Evolutionary conservation across 2,797 vertebrate genomes (phyloP).

Genomic region (Syndactyla subalaris): DNA sequence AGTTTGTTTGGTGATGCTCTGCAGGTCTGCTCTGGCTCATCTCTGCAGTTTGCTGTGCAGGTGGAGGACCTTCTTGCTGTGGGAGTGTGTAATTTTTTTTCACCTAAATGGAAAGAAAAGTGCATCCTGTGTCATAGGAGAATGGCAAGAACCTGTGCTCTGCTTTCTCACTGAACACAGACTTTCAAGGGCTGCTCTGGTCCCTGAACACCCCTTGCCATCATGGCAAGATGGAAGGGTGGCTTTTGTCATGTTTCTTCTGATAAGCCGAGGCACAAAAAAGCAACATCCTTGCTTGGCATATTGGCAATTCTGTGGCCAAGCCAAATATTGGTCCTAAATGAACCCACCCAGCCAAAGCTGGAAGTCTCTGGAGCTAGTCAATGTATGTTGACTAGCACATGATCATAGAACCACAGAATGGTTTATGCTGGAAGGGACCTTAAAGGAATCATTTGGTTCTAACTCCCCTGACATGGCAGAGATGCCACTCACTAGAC

Average conservation of each 20-base stretch:
- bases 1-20: neutral
- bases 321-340: neutral
- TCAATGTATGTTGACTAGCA: neutral
- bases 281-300: neutral
- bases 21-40: neutral
- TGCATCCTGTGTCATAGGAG: neutral
- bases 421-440: neutral
- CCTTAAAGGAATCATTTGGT: neutral
- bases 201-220: neutral
- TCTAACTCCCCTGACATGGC: neutral
- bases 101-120: neutral
- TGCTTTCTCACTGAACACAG: neutral
- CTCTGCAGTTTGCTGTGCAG: neutral
- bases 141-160: neutral
- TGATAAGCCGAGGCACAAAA: neutral
- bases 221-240: neutral
- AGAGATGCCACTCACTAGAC: neutral
- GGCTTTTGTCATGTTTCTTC: neutral
- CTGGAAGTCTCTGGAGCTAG: neutral
- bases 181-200: neutral
- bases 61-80: neutral
- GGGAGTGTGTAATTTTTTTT: neutral
- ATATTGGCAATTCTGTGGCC: neutral
- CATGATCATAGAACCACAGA: neutral
- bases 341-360: neutral